Evolutionary conservation across 2,888 invertebrate species (phyloP).

Genomic region (Anoncus sp.): DNA sequence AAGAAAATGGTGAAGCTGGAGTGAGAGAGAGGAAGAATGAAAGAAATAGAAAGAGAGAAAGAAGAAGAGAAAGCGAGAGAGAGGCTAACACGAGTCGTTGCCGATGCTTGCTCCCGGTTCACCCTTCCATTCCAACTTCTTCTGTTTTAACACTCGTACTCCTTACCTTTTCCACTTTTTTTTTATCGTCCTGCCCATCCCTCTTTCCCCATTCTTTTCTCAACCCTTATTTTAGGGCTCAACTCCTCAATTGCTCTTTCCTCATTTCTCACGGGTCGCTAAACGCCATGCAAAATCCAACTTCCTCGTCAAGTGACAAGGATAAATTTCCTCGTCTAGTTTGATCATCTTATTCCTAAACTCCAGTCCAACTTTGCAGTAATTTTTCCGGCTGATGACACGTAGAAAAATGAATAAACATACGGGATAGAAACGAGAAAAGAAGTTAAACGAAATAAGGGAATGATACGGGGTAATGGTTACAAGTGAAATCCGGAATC

Average conservation of each 20-base stretch:
- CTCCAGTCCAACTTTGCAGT: too few species aligned
- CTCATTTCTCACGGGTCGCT: too few species aligned
- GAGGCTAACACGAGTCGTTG: constrained; percentile 28
- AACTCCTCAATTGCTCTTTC: neutral
- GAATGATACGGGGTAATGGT: neutral
- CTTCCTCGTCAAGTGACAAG: too few species aligned
- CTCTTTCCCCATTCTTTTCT: neutral
- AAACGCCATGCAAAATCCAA: too few species aligned
- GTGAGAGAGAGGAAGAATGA: constrained; percentile 2
- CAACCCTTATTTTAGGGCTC: neutral
- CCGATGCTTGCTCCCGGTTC: constrained; percentile 48
- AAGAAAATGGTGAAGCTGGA: constrained; percentile 21
- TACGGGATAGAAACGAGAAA: neutral
- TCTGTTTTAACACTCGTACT: constrained; percentile 36
- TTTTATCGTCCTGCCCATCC: neutral
- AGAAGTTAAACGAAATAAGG: neutral
- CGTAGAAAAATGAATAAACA: neutral
- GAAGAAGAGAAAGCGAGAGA: neutral
- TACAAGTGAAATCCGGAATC: neutral
- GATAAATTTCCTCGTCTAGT: too few species aligned
- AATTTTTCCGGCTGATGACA: too few species aligned
- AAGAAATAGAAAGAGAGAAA: constrained; percentile 11
- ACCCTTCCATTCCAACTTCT: constrained; percentile 35
- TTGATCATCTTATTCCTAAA: too few species aligned
- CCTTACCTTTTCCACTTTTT: constrained; percentile 36